Evolutionary conservation across 2,113 vertebrate genomes (phyloP).

Genomic region (Crotalus horridus): DNA sequence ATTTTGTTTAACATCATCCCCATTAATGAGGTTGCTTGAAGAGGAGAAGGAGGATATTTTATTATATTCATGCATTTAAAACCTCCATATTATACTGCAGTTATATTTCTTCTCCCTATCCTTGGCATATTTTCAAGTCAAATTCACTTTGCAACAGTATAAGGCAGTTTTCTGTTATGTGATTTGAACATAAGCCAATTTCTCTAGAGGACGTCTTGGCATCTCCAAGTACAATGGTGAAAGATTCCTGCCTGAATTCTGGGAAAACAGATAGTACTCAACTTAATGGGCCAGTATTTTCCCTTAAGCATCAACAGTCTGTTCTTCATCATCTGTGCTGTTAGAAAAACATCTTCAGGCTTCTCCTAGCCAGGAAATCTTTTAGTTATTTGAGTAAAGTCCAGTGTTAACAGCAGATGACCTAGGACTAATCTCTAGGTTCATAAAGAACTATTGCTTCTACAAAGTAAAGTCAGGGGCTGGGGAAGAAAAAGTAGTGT

Average conservation of each 20-base stretch:
- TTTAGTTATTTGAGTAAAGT: not conserved
- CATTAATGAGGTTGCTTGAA: not conserved
- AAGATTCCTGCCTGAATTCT: not conserved
- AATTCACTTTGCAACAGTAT: not conserved
- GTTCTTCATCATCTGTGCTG: not conserved
- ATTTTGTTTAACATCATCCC: not conserved
- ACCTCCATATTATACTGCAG: not conserved
- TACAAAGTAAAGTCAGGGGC: not conserved
- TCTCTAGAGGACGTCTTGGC: not conserved
- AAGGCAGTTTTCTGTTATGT: not conserved
- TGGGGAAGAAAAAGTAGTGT: not conserved
- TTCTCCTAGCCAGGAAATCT: not conserved
- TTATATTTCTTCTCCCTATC: not conserved
- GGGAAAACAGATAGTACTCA: not conserved
- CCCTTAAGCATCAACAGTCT: not conserved
- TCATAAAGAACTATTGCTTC: not conserved
- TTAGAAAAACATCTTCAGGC: not conserved
- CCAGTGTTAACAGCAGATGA: not conserved
- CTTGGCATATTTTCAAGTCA: not conserved
- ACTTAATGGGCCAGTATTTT: not conserved
- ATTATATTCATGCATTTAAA: not conserved
- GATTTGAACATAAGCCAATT: not conserved
- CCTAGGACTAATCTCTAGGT: not conserved
- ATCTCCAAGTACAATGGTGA: not conserved
- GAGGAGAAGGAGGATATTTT: not conserved